Conservation (phyloP, 2,113 vertebrate genomes). For the Egretta garzetta region DNA sequence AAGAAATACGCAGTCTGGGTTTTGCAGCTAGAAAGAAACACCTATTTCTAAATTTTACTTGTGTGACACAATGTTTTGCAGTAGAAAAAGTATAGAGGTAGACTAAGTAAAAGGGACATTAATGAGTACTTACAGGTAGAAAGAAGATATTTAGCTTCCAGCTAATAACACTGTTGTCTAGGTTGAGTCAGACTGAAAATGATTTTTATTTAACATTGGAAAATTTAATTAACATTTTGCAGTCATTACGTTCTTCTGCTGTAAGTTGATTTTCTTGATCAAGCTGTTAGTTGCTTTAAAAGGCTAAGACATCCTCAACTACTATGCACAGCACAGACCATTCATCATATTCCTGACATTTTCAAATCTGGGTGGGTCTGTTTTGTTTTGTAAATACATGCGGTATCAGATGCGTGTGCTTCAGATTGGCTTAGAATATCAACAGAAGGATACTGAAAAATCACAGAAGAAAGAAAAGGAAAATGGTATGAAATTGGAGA, state of each 20-base stretch:
- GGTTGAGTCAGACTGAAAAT: constrained; percentile 19
- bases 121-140: background rate
- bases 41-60: constrained; percentile 28
- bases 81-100: background rate
- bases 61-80: background rate
- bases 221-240: constrained; percentile 61
- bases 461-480: constrained; percentile 10
- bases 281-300: constrained; percentile 41
- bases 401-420: background rate
- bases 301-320: background rate
- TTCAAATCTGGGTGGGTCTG: background rate
- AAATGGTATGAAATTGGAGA: background rate
- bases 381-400: constrained; percentile 5
- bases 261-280: constrained; percentile 38
- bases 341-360: constrained; percentile 13
- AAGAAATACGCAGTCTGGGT: background rate
- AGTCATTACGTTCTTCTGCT: background rate
- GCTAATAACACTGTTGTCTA: background rate
- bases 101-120: constrained; percentile 41
- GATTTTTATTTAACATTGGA: constrained; percentile 1
- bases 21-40: constrained; percentile 40
- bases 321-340: background rate
- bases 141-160: constrained; percentile 3
- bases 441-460: constrained; percentile 14
- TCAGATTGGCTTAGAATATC: background rate